These are phyloP conservation scores for Burhinus oedicnemus DNA, from an alignment of 2,113 vertebrate genomes.

Conservation along the genomic window DNA sequence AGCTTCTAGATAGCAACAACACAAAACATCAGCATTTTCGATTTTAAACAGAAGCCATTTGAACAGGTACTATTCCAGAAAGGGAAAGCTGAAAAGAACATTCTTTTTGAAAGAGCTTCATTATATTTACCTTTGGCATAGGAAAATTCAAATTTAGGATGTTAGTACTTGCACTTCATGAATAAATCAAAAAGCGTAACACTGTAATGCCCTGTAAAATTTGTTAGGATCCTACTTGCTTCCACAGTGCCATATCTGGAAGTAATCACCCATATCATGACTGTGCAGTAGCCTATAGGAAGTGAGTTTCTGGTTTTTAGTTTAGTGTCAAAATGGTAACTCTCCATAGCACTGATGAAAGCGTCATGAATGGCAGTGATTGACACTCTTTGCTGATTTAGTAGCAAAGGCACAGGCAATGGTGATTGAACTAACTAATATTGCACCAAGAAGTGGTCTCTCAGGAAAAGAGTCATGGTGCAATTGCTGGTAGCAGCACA, in stretches of 20 bases:
- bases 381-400: neutral
- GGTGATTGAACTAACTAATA: neutral
- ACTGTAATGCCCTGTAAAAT: neutral
- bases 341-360: neutral
- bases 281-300: neutral
- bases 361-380: neutral
- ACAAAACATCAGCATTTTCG: neutral
- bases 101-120: neutral
- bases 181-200: neutral
- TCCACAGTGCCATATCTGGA: neutral
- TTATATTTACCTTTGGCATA: neutral
- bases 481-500: neutral
- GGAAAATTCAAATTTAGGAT: neutral
- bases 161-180: neutral
- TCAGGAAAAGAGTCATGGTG: neutral
- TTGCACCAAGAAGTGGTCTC: neutral
- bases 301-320: neutral
- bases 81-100: neutral
- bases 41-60: neutral
- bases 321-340: neutral
- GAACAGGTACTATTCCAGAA: neutral
- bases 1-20: neutral
- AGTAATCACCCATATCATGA: neutral
- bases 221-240: neutral
- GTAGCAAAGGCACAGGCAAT: neutral